These are phyloP conservation scores for Eulemur macaco DNA, from an alignment of 2,113 vertebrate species.

Conservation along the genomic window DNA sequence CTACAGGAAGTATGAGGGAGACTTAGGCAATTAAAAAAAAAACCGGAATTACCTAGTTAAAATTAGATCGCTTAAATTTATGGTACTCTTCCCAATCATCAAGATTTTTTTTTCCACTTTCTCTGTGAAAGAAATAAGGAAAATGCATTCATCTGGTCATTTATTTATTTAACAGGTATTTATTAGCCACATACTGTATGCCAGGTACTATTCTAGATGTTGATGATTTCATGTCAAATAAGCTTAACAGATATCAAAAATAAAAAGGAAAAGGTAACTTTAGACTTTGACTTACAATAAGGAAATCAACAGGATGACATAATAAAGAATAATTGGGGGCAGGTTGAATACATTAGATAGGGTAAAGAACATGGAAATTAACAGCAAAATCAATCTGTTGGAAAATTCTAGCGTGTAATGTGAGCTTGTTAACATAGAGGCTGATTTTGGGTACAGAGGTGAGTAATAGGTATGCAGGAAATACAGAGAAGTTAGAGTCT, in stretches of 20 bases:
- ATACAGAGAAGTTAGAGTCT: not conserved
- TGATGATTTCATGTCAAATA: not conserved
- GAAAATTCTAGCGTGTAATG: not conserved
- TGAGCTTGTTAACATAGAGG: not conserved
- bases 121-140: not conserved
- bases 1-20: not conserved
- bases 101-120: not conserved
- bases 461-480: not conserved
- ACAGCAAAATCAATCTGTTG: not conserved
- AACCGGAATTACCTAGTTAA: not conserved
- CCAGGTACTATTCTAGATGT: not conserved
- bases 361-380: not conserved
- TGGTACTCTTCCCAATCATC: not conserved
- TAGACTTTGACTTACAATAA: not conserved
- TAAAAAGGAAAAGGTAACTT: not conserved
- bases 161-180: not conserved
- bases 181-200: not conserved
- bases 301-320: not conserved
- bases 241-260: not conserved
- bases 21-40: not conserved
- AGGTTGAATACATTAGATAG: not conserved
- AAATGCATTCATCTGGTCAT: not conserved
- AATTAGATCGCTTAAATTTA: not conserved
- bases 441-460: not conserved
- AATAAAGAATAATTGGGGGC: not conserved